These are phyloP conservation scores for Oophaga pumilio DNA, from an alignment of 2,113 vertebrate genomes.

Conservation along the genomic window DNA sequence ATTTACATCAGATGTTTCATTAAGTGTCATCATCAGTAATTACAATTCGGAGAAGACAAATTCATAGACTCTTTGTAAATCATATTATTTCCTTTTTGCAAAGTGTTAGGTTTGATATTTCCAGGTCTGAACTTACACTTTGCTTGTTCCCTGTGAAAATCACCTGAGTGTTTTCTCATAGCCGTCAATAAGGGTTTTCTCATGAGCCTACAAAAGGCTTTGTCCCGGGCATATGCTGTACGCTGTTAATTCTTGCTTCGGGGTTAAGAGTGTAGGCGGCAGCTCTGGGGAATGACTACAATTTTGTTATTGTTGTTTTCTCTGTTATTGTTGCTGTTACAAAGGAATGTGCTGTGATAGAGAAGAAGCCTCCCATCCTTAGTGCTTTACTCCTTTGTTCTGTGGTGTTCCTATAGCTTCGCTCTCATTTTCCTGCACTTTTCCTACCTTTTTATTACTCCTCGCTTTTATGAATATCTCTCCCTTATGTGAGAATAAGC, in stretches of 20 bases:
- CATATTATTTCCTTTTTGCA: not conserved
- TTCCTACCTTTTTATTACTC: not conserved
- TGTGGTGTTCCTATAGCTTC: conserved; percentile 53
- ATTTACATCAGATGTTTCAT: conserved; percentile 36
- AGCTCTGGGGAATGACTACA: not conserved
- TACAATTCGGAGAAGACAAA: not conserved
- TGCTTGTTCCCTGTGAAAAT: not conserved
- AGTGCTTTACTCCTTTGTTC: conserved; percentile 58
- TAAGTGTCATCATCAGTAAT: conserved; percentile 25
- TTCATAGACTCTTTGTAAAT: not conserved
- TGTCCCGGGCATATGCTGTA: not conserved
- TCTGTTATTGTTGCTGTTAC: conserved; percentile 10
- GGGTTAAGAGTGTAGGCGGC: conserved; percentile 26
- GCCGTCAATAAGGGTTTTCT: not conserved
- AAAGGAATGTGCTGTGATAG: conserved; percentile 66
- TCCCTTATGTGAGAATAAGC: conserved; percentile 5
- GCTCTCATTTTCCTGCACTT: conserved; percentile 36
- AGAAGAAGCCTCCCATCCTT: conserved; percentile 35
- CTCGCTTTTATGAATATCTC: not conserved
- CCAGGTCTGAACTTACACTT: not conserved
- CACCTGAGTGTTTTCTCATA: not conserved
- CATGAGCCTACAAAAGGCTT: conserved; percentile 13
- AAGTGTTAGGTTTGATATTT: not conserved
- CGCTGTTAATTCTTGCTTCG: not conserved
- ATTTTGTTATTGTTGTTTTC: conserved; percentile 26